Conservation (phyloP, 2,888 invertebrate genomes). For the Alcis repandata region DNA sequence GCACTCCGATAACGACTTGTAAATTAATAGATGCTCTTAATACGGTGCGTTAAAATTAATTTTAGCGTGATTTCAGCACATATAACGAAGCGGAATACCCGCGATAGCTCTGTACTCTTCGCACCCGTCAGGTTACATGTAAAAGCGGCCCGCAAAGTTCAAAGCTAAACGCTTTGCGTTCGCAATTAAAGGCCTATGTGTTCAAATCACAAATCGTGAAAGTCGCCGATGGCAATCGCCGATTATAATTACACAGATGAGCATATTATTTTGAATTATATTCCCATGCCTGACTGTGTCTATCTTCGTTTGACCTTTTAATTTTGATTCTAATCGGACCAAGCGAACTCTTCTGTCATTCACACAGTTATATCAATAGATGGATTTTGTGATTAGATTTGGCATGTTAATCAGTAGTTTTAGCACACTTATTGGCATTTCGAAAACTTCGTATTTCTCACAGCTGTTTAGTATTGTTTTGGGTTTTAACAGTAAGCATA, state of each 20-base stretch:
- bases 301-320: slow-evolving; percentile 25
- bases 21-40: too few species aligned
- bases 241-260: slow-evolving; percentile 43
- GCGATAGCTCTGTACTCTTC: too few species aligned
- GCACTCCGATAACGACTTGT: too few species aligned
- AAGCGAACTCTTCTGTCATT: background rate
- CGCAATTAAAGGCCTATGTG: background rate
- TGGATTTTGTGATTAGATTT: background rate
- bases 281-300: slow-evolving; percentile 32
- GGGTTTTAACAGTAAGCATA: too few species aligned
- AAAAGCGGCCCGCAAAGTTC: too few species aligned
- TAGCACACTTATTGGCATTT: background rate
- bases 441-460: background rate
- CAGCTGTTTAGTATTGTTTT: background rate
- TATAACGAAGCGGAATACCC: too few species aligned
- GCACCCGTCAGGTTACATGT: too few species aligned
- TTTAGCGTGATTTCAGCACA: too few species aligned
- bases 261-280: slow-evolving; percentile 40
- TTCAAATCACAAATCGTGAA: slow-evolving; percentile 41
- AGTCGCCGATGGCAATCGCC: slow-evolving; percentile 41
- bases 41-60: too few species aligned
- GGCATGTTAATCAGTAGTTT: slow-evolving; percentile 7
- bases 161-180: too few species aligned
- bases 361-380: background rate
- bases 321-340: background rate